Conservation (phyloP, 2,888 invertebrate species). For the Lepidochrysops patricia region DNA sequence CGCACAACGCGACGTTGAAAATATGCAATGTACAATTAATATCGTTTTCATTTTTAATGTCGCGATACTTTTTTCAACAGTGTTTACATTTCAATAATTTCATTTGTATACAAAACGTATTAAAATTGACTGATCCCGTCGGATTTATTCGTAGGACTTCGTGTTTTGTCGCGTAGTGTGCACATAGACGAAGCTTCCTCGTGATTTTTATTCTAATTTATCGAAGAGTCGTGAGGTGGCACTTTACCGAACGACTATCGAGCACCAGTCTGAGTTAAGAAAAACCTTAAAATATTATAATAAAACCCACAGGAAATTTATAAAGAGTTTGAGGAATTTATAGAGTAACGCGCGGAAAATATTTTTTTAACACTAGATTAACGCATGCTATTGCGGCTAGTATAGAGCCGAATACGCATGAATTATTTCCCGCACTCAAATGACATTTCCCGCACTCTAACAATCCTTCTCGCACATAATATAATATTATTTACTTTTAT, state of each 20-base stretch:
- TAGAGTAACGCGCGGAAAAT: too few relatives aligned
- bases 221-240: conserved; percentile 63
- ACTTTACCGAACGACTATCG: conserved; percentile 7
- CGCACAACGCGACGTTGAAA: not conserved
- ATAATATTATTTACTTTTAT: too few relatives aligned
- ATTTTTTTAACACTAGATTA: too few relatives aligned
- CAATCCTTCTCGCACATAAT: too few relatives aligned
- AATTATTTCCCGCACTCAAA: too few relatives aligned
- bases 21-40: not conserved
- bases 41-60: not conserved
- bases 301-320: not conserved
- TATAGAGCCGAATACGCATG: too few relatives aligned
- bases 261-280: conserved; percentile 2
- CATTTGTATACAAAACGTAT: not conserved
- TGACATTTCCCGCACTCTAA: too few relatives aligned
- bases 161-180: not conserved
- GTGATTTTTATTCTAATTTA: conserved; percentile 44
- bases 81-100: not conserved
- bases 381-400: too few relatives aligned
- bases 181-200: not conserved
- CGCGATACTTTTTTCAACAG: not conserved
- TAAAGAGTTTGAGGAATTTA: not conserved
- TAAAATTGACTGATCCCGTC: not conserved
- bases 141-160: not conserved
- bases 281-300: not conserved